Evolutionary conservation across 2,113 vertebrate species (phyloP), one percentile per base, ranked within the genome.

Genomic region (Tenrec ecaudatus): DNA sequence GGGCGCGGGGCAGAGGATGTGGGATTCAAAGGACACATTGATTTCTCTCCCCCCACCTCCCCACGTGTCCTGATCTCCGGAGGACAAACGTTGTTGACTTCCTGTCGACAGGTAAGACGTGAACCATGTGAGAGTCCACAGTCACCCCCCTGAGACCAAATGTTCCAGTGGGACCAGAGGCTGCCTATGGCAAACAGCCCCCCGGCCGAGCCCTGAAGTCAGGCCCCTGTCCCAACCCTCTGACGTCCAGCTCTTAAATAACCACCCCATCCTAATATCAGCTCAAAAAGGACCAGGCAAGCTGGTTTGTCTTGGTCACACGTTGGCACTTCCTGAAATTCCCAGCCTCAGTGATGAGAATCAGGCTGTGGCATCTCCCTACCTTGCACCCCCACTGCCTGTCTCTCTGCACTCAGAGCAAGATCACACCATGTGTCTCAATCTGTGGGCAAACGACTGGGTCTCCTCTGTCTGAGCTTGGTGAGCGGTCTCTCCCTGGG

Each of bases 41-140:
- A 66, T 66, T 80, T 93, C 82, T 57, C 86, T 85, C 81, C 66
- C 76, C 40, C 40, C 66, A 40, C 29, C 81, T 75, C 76, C 40
- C 40, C 66, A 40, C 29, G 40, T 66, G 53, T 73, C 23, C n/a
- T 89, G 58, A 57, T 57, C 57, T 16, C 19, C 5, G 5, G 77
- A 40, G 86, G 38, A 81, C 14, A 36, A 47, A 69, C 12, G 47
- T 19, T 36, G 2, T 31, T 20, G 19, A 47, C 31, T 77, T 82
- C 62, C 53, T 88, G 27, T 31, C 38, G 66, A 62, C 6, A 53
- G 29, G 22, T 36, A n/a, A 88, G 27, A 7, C 19, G 11, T 12
- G 29, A 68, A 19, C n/a, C 81, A 40, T 31, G 5, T 27, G 60
- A 86, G 69, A 68, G 47, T 22, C 20, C 25, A 16, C 38, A n/a